Evolutionary conservation across 2,113 vertebrate genomes (phyloP), one percentile per base, ranked within the genome.

Genomic region (Pheucticus melanocephalus): DNA sequence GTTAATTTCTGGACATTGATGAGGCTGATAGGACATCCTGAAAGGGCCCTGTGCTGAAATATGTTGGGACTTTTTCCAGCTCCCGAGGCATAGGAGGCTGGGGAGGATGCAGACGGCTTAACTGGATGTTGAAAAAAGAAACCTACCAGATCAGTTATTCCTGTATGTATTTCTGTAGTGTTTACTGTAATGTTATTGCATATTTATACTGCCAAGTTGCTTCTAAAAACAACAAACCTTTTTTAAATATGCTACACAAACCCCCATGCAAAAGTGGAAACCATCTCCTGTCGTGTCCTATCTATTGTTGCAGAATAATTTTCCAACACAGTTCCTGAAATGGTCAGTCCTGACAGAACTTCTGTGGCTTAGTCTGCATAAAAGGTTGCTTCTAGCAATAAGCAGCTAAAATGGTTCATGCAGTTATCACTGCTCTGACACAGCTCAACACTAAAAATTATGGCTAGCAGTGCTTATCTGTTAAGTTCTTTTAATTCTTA

Each of bases 51-150:
- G 4, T 92, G 79, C 40, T 82, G 57, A 82, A 80, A 27, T 59
- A 66, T 0, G 9, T 3, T 70, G 69, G 47, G 65, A 78, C 35
- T 44, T 92, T 54, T 35, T 68, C 39, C 60, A 84, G 40, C 23
- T 75, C 33, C 27, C 11, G 54, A 73, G 50, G 31, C 33, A 27
- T 42, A 31, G 33, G 53, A 87, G 65, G 31, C 37, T 79, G 50
- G 30, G 42, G 8, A 86, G 19, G 30, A 71, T 75, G 20, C 30
- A 96, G 60, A 44, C 2, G 2, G 33, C 47, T 75, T 86, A 66
- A 97, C 8, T 87, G 80, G 12, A 82, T 76, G 88, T 81, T 96
- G 60, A 20, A 94, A 94, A 96, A 88, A 79, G 42, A 92, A 92
- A 31, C 45, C 5, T 44, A 82, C 44, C 12, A 21, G 61, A 87